Conservation (phyloP, 37 sponge, comb jelly and placozoan genomes). For the Axinella damicornis region DNA sequence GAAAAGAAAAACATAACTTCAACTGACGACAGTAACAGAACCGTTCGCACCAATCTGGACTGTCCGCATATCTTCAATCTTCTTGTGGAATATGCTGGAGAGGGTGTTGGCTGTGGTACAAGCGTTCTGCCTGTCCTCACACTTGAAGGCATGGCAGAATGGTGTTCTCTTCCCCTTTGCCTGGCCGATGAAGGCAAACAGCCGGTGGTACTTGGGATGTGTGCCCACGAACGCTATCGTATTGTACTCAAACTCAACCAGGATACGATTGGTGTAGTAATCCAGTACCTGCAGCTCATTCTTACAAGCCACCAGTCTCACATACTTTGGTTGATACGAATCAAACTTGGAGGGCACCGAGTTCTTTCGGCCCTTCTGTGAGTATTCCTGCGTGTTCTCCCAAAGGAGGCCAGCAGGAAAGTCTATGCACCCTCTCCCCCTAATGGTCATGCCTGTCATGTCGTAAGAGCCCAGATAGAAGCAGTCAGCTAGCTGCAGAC, state of each 20-base stretch:
- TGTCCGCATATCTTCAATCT: slow-evolving; percentile 13
- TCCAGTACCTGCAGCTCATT: slow-evolving; percentile 53
- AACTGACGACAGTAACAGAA: slow-evolving; percentile 7
- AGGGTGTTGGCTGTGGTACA: slow-evolving; percentile 28
- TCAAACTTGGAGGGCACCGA: not conserved
- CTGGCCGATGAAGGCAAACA: slow-evolving; percentile 75
- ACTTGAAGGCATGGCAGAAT: slow-evolving; percentile 82
- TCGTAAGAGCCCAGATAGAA: slow-evolving; percentile 80
- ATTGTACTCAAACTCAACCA: slow-evolving; percentile 35
- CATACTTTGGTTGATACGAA: slow-evolving; percentile 36
- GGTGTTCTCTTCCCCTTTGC: slow-evolving; percentile 7
- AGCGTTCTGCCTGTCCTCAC: slow-evolving; percentile 44
- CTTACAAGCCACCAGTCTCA: slow-evolving; percentile 39
- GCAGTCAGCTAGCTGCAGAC: slow-evolving; percentile 38
- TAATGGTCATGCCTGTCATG: slow-evolving; percentile 62
- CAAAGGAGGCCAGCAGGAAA: slow-evolving; percentile 58
- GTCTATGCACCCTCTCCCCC: slow-evolving; percentile 74
- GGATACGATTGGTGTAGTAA: slow-evolving; percentile 10
- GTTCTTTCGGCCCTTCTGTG: not conserved
- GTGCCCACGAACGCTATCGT: slow-evolving; percentile 73
- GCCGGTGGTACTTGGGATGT: slow-evolving; percentile 46
- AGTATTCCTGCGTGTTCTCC: slow-evolving; percentile 53
- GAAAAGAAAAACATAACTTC: not conserved
- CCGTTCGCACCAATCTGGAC: not conserved
- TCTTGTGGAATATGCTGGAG: slow-evolving; percentile 49